Evolutionary conservation across 2,113 vertebrate genomes (phyloP).

Genomic region (Guaruba guarouba): DNA sequence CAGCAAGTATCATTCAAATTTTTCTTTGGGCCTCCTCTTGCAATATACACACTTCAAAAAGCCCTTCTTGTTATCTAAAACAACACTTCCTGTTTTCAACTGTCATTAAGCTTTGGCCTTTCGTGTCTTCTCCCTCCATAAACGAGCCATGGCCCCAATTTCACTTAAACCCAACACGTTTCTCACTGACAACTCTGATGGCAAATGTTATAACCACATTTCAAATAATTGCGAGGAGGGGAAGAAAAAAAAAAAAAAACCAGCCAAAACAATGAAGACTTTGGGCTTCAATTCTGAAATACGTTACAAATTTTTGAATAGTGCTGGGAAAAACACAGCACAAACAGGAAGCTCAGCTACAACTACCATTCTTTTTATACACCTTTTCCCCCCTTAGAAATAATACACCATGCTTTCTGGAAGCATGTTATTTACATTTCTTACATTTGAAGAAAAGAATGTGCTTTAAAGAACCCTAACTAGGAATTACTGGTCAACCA

Average conservation of each 20-base stretch:
- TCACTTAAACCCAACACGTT: background rate
- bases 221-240: background rate
- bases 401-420: background rate
- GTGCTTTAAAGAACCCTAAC: background rate
- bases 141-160: background rate
- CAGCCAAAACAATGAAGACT: background rate
- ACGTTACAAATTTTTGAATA: background rate
- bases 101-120: background rate
- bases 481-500: conserved; percentile 18
- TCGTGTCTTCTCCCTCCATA: background rate
- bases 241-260: background rate
- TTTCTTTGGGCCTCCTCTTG: background rate
- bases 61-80: background rate
- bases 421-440: background rate
- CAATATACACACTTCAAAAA: background rate
- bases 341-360: background rate
- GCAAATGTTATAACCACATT: background rate
- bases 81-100: background rate
- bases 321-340: background rate
- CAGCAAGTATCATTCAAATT: background rate
- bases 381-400: background rate
- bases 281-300: background rate
- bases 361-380: background rate
- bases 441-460: conserved; percentile 45
- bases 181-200: background rate